These are phyloP conservation scores for Serinus canaria DNA, from an alignment of 2,113 vertebrate genomes.

Conservation along the genomic window DNA sequence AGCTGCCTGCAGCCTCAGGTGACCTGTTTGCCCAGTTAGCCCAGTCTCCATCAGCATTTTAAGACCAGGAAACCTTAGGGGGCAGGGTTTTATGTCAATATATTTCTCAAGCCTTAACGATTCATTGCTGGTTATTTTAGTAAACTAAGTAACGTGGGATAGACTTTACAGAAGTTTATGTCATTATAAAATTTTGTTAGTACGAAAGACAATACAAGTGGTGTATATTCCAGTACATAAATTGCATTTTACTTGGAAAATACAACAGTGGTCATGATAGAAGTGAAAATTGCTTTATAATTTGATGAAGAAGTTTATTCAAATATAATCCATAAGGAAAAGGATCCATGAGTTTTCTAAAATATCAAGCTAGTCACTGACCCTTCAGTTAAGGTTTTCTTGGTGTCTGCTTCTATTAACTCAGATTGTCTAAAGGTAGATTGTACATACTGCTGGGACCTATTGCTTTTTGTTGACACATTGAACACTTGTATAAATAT, in stretches of 20 bases:
- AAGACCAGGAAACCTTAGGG: neutral
- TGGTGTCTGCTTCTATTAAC: neutral
- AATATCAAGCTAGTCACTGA: neutral
- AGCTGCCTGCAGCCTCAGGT: neutral
- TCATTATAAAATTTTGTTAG: neutral
- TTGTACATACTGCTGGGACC: neutral
- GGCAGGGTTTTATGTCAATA: neutral
- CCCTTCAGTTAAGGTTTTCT: neutral
- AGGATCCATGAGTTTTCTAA: neutral
- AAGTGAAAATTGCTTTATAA: neutral
- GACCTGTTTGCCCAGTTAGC: neutral
- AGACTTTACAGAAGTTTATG: neutral
- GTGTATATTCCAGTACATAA: neutral
- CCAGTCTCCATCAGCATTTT: neutral
- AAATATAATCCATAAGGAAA: neutral
- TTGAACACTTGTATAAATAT: neutral
- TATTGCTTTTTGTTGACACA: neutral
- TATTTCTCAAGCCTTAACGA: neutral
- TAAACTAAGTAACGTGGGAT: rapidly evolving
- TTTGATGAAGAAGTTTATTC: neutral
- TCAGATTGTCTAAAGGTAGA: neutral
- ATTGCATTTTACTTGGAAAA: neutral
- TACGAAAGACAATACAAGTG: neutral
- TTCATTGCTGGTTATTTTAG: neutral
- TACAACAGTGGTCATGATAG: neutral